phyloP scores from a whole-genome alignment of 2,113 vertebrate genomes.

The Erpornis zantholeuca region DNA sequence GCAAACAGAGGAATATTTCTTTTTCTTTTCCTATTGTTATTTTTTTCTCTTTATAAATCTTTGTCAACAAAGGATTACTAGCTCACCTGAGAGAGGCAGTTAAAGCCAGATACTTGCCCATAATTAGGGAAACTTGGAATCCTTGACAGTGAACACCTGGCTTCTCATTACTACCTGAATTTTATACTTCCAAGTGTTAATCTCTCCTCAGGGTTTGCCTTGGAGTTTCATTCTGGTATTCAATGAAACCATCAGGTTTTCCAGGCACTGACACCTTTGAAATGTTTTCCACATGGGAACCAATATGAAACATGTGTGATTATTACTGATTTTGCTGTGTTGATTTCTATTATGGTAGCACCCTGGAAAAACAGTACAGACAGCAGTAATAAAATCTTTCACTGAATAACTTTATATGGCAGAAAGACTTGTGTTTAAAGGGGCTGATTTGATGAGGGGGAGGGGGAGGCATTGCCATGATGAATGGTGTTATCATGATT shows the following conservation, averaged over 20 bases:
- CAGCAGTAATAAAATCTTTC: conserved; percentile 18
- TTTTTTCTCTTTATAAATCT: conserved; percentile 47
- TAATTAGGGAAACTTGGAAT: conserved; percentile 59
- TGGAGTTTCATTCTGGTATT: conserved; percentile 29
- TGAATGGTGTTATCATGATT: neutral
- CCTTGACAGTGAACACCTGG: conserved; percentile 49
- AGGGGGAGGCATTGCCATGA: neutral
- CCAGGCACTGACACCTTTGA: conserved; percentile 33
- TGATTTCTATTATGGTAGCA: conserved; percentile 25
- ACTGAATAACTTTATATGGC: neutral
- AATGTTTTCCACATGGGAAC: conserved; percentile 44
- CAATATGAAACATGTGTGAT: conserved; percentile 40
- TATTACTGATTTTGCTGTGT: conserved; percentile 39
- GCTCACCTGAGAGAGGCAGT: conserved; percentile 39
- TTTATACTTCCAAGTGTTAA: conserved; percentile 54
- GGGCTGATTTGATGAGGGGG: neutral
- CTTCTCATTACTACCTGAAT: conserved; percentile 53
- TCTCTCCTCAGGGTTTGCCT: conserved; percentile 52
- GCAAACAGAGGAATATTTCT: conserved; percentile 18
- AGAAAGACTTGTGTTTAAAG: conserved; percentile 23
- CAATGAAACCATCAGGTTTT: conserved; percentile 30
- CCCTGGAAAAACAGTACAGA: neutral
- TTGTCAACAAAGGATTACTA: conserved; percentile 28
- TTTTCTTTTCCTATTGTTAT: conserved; percentile 31
- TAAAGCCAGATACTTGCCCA: conserved; percentile 30